phyloP scores from a whole-genome alignment of 2,888 invertebrate genomes.

The Coenonympha arcania region DNA sequence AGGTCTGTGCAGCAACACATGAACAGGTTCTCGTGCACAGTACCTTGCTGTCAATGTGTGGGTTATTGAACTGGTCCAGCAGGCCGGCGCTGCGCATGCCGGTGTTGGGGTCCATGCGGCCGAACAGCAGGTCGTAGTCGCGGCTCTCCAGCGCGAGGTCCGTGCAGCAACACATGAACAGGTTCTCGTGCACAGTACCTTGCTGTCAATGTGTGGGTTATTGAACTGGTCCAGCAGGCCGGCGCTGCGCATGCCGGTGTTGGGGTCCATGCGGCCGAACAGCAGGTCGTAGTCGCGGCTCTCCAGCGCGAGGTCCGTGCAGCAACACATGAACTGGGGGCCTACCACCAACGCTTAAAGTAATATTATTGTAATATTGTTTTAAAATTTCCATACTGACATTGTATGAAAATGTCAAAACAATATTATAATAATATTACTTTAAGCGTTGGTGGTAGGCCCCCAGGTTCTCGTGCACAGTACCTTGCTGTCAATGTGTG shows the following conservation, averaged over 20 bases:
- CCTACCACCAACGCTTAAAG: too few species aligned
- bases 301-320: slow-evolving; percentile 85
- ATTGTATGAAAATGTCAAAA: too few species aligned
- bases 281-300: slow-evolving; percentile 83
- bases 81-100: slow-evolving; percentile 76
- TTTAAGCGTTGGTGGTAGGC: too few species aligned
- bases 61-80: slow-evolving; percentile 83
- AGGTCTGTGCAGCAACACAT: slow-evolving; percentile 86
- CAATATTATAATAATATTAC: too few species aligned
- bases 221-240: slow-evolving; percentile 88
- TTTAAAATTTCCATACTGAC: too few species aligned
- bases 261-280: slow-evolving; percentile 76
- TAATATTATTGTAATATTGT: too few species aligned
- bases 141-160: slow-evolving; percentile 88
- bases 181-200: slow-evolving; percentile 80
- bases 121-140: slow-evolving; percentile 87
- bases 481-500: slow-evolving; percentile 76
- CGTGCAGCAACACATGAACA: slow-evolving; percentile 89
- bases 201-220: slow-evolving; percentile 76
- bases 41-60: slow-evolving; percentile 76
- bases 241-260: slow-evolving; percentile 56
- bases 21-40: slow-evolving; percentile 89
- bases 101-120: slow-evolving; percentile 61
- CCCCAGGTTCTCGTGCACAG: slow-evolving; percentile 85
- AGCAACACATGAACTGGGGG: slow-evolving; percentile 88